Evolutionary conservation across 2,797 vertebrate species (phyloP).

Genomic region (Tolypeutes matacus): DNA sequence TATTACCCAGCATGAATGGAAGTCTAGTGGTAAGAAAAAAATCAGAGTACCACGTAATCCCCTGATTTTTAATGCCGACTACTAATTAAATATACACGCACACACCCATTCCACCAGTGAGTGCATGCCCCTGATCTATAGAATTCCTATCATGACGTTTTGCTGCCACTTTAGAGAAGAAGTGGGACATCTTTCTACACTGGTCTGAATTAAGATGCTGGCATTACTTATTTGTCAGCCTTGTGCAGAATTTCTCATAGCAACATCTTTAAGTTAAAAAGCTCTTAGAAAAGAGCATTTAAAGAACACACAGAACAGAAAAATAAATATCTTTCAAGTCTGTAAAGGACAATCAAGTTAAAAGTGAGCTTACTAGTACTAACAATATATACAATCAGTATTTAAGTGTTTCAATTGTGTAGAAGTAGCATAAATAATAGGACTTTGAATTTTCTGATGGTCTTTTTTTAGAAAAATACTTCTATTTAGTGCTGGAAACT

Average conservation of each 20-base stretch:
- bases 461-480: slow-evolving; percentile 80
- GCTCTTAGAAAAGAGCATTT: background rate
- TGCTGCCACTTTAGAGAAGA: background rate
- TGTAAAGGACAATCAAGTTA: background rate
- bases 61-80: slow-evolving; percentile 1
- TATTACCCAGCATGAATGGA: background rate
- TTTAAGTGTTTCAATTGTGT: slow-evolving; percentile 65
- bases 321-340: slow-evolving; percentile 37
- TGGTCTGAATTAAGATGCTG: background rate
- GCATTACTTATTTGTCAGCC: background rate
- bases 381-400: background rate
- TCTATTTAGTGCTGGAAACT: slow-evolving; percentile 85
- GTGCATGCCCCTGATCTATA: background rate
- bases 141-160: background rate
- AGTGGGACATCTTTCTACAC: background rate
- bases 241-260: background rate
- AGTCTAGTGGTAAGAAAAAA: background rate
- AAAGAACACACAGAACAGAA: slow-evolving; percentile 32
- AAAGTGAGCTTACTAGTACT: slow-evolving; percentile 8
- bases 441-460: slow-evolving; percentile 73
- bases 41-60: background rate
- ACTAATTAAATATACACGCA: background rate
- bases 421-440: slow-evolving; percentile 54
- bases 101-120: background rate
- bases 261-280: slow-evolving; percentile 22